Evolutionary conservation across 1,140 invertebrate species (phyloP).

Genomic region (Bicyclus anynana): DNA sequence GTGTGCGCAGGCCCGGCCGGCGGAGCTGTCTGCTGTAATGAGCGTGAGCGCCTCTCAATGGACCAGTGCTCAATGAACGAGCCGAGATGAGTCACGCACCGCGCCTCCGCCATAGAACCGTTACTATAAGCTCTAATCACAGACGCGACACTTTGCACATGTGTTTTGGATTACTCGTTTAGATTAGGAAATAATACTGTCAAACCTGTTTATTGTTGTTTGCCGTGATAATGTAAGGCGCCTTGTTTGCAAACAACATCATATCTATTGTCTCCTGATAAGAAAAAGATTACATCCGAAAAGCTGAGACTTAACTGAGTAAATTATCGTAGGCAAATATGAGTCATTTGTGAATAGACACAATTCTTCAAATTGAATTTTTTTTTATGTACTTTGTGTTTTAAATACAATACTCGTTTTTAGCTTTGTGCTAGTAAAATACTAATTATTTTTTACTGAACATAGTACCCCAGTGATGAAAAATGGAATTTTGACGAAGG

Average conservation of each 20-base stretch:
- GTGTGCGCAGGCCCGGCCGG: slow-evolving; percentile 58
- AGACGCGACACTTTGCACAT: slow-evolving; percentile 54
- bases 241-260: background rate
- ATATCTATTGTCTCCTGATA: background rate
- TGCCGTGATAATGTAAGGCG: background rate
- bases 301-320: background rate
- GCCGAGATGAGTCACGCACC: slow-evolving; percentile 67
- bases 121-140: slow-evolving; percentile 44
- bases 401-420: too few species aligned
- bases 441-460: too few species aligned
- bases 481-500: too few species aligned
- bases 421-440: too few species aligned
- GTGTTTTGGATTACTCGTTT: slow-evolving; percentile 40
- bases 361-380: background rate
- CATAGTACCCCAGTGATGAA: too few species aligned
- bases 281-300: background rate
- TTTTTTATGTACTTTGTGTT: too few species aligned
- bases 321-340: background rate
- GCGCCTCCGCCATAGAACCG: slow-evolving; percentile 67
- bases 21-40: slow-evolving; percentile 70
- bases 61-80: slow-evolving; percentile 70
- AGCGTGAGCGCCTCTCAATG: slow-evolving; percentile 64
- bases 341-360: background rate
- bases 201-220: background rate
- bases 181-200: background rate